These are phyloP conservation scores for Arnoldichthys spilopterus DNA, from an alignment of 2,797 vertebrate genomes.

Conservation along the genomic window DNA sequence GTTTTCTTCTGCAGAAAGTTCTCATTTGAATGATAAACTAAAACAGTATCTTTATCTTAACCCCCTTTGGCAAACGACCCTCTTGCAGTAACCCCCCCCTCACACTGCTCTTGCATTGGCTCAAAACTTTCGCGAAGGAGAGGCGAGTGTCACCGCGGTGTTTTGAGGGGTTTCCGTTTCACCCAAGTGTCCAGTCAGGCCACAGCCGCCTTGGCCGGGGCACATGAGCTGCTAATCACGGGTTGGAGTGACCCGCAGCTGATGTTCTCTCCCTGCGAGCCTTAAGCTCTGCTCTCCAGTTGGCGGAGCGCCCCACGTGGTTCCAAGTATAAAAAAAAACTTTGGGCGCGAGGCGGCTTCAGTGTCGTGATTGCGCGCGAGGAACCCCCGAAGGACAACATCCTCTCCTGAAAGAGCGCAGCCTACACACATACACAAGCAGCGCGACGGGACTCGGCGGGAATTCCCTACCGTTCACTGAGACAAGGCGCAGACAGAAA, in stretches of 20 bases:
- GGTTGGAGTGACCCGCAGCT: constrained; percentile 40
- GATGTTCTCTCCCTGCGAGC: constrained; percentile 49
- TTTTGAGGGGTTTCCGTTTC: background rate
- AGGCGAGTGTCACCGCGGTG: too few species aligned
- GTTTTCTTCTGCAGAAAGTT: too few species aligned
- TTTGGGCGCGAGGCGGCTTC: constrained; percentile 81
- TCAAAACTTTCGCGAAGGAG: too few species aligned
- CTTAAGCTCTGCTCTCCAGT: constrained; percentile 78
- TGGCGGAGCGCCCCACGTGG: constrained; percentile 88
- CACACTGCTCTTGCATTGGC: too few species aligned
- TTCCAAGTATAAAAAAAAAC: constrained; percentile 86
- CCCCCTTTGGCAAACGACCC: too few species aligned
- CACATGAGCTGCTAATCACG: constrained; percentile 24
- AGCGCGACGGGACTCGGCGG: constrained; percentile 5
- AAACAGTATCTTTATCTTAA: too few species aligned
- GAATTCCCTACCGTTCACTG: background rate
- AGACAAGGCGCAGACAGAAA: constrained; percentile 11
- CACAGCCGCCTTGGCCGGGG: constrained; percentile 5
- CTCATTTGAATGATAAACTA: too few species aligned
- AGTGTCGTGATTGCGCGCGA: constrained; percentile 79
- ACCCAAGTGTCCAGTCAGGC: background rate
- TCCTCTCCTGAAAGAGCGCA: constrained; percentile 52
- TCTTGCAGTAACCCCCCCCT: too few species aligned
- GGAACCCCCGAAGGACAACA: constrained; percentile 68
- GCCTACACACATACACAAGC: constrained; percentile 23